phyloP scores from a whole-genome alignment of 2,113 vertebrate genomes.

The Budorcas taxicolor region DNA sequence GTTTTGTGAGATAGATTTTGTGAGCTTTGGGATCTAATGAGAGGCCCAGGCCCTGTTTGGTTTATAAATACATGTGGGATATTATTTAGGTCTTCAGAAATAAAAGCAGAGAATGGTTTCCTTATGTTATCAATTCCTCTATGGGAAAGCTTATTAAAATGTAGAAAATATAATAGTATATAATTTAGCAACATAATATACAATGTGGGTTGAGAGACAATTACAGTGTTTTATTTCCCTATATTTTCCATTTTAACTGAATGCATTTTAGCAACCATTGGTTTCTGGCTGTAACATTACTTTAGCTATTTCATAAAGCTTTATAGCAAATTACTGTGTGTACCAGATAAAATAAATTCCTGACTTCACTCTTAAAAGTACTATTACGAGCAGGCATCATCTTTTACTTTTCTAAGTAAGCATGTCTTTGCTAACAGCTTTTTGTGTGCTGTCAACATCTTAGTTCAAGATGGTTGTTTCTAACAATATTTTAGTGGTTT shows the following conservation, averaged over 20 bases:
- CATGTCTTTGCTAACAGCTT: background rate
- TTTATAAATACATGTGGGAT: conserved; percentile 75
- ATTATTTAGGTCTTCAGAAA: conserved; percentile 79
- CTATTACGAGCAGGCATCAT: conserved; percentile 55
- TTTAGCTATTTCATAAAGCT: conserved; percentile 80
- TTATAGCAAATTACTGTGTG: conserved; percentile 76
- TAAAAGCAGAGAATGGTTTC: conserved; percentile 76
- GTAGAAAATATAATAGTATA: conserved; percentile 75
- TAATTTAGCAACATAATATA: conserved; percentile 78
- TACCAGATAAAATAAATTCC: conserved; percentile 76
- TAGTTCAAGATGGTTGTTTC: background rate
- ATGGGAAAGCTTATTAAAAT: conserved; percentile 81
- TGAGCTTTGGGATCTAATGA: conserved; percentile 79
- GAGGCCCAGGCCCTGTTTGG: conserved; percentile 70
- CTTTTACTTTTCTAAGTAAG: conserved; percentile 57
- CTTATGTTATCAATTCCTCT: conserved; percentile 77
- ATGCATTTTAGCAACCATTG: conserved; percentile 79
- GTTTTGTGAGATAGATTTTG: conserved; percentile 75
- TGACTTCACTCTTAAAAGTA: conserved; percentile 71
- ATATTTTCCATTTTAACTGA: conserved; percentile 80
- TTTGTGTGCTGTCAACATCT: conserved; percentile 22
- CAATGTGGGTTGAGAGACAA: conserved; percentile 79
- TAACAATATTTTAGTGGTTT: background rate
- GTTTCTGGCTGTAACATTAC: conserved; percentile 77
- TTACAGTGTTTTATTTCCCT: conserved; percentile 79